Evolutionary conservation across 2,888 invertebrate species (phyloP), one percentile per base, ranked within the genome.

Genomic region (Apamea sordens): DNA sequence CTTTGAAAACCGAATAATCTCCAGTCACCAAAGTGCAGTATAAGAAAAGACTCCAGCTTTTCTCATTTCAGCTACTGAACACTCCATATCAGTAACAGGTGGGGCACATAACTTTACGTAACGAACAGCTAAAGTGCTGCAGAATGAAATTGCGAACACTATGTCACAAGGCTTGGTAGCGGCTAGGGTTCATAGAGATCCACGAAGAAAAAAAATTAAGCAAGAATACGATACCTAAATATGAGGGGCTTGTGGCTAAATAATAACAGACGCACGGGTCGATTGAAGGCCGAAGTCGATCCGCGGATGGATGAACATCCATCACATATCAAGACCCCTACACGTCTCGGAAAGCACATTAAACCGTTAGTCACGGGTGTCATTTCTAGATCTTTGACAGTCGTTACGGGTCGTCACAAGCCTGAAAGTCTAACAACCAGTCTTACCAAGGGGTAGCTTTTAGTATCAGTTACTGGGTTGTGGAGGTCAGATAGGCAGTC

Each of bases 71-170:
- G 79, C 80, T 74, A 82, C 85, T 88, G 90, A 91, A 91, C 92
- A 91, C 90, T 92, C 92, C 92, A 93, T 94, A 94, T 91, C 89
- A 91, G 92, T 90, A 91, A 89, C 94, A 95, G 94, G 94, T 94
- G 94, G 88, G 86, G 79, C 80, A 89, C 92, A 93, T 94, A 94
- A 93, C 90, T 93, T 92, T 85, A 89, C 86, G 90, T 90, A 90
- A 92, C 90, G 90, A 90, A 91, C 91, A 90, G 84, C 89, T 84
- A 88, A 89, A 89, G 89, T 88, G 81, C 74, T 84, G 80, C 85
- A 79, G 71, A 79, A 83, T 92, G 92, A 94, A 93, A 94, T 94
- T 93, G 93, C 92, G 89, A 93, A 92, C 92, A 92, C 92, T 93
- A 91, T 92, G 92, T 94, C 93, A 93, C 92, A 89, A 89, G 83